Conservation (phyloP, 2,797 vertebrate species). For the Pipistrellus pygmaeus region DNA sequence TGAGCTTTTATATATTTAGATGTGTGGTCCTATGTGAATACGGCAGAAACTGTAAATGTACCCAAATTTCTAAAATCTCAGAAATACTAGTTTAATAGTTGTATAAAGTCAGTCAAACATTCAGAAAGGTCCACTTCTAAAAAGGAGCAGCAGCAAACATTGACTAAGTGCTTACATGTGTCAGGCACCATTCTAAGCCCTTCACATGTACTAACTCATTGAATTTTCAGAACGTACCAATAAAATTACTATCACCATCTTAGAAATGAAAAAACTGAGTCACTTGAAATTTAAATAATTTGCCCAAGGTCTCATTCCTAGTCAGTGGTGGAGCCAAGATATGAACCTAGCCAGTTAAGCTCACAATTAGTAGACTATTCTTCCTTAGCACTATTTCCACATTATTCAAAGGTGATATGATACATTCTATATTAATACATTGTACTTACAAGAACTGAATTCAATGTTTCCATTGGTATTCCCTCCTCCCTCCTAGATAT, state of each 20-base stretch:
- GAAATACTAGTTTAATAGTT: constrained; percentile 19
- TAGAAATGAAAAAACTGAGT: constrained; percentile 6
- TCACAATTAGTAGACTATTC: background rate
- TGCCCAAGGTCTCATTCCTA: background rate
- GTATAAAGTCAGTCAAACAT: background rate
- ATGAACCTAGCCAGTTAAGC: background rate
- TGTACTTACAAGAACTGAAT: background rate
- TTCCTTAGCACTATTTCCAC: background rate
- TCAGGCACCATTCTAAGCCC: background rate
- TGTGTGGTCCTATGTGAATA: background rate
- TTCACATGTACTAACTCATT: background rate
- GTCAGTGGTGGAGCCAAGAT: background rate
- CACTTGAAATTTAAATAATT: background rate
- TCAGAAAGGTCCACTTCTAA: background rate
- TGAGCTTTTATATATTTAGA: too few species aligned
- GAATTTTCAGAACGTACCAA: background rate
- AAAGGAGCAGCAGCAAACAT: background rate
- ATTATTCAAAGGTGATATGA: background rate
- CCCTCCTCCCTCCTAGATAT: background rate
- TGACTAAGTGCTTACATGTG: background rate
- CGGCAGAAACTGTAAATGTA: background rate
- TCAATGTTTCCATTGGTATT: background rate
- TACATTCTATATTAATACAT: background rate
- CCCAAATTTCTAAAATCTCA: constrained; percentile 25
- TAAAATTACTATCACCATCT: background rate